Percentiles rank a stretch among this genome's conserved stretches.
Conservation (phyloP, 2,797 vertebrate species). For the Oceanodroma leucorhoa region DNA sequence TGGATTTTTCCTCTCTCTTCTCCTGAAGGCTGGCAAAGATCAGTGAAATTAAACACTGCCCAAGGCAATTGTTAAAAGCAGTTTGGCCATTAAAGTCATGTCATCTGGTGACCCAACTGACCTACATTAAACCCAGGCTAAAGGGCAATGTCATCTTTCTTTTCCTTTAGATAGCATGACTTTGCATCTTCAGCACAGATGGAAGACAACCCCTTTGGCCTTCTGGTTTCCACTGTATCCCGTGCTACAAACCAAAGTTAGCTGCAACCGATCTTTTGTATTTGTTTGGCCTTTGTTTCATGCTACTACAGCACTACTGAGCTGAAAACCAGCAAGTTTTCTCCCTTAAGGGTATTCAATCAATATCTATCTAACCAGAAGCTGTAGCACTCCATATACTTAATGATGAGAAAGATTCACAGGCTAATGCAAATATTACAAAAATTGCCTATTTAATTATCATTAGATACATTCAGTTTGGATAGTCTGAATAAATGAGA, state of each 20-base stretch:
- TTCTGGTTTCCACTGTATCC: background rate
- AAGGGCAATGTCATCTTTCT: constrained; percentile 63
- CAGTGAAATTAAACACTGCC: constrained; percentile 59
- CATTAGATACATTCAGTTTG: background rate
- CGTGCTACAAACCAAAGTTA: background rate
- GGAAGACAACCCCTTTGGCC: background rate
- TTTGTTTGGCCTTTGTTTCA: background rate
- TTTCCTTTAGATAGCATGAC: constrained; percentile 25
- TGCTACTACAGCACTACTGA: background rate
- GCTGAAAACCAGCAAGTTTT: background rate
- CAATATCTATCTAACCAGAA: background rate
- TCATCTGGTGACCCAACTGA: constrained; percentile 65
- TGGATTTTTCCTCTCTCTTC: constrained; percentile 19
- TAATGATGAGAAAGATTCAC: background rate
- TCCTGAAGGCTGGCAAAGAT: constrained; percentile 42
- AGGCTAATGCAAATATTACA: background rate
- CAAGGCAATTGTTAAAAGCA: constrained; percentile 58
- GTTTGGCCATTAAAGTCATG: constrained; percentile 64
- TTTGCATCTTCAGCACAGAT: constrained; percentile 53
- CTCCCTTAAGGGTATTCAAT: background rate
- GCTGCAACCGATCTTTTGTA: background rate
- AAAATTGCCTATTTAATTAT: background rate
- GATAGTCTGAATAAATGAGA: background rate
- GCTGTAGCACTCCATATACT: background rate
- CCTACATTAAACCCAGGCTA: constrained; percentile 61